Conservation (phyloP, 2,888 invertebrate species). For the Ecliptopera silaceata region DNA sequence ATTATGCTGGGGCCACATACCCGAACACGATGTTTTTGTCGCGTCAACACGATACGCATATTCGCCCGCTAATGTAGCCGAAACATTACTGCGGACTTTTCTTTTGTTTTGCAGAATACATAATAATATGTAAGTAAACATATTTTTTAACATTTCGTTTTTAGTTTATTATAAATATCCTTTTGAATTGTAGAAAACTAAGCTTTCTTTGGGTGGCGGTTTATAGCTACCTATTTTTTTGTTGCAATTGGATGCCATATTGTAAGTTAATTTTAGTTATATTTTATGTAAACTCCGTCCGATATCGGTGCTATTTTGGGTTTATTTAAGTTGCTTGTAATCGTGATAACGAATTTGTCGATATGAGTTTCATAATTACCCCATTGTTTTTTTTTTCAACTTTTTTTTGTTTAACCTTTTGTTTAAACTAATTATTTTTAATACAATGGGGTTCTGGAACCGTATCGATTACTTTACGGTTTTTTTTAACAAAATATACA, state of each 20-base stretch:
- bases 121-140: too few species aligned
- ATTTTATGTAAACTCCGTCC: conserved; percentile 62
- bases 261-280: conserved; percentile 50
- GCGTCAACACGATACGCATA: too few species aligned
- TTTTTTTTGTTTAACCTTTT: conserved; percentile 32
- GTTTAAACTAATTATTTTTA: conserved; percentile 48
- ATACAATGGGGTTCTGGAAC: conserved; percentile 82
- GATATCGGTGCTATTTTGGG: conserved; percentile 68
- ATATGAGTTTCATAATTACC: conserved; percentile 78
- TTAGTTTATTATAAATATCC: not conserved
- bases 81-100: too few species aligned
- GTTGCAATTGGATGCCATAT: conserved; percentile 71
- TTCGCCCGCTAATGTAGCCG: too few species aligned
- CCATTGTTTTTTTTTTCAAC: conserved; percentile 63
- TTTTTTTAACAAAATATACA: conserved; percentile 80
- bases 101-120: not conserved
- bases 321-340: conserved; percentile 47
- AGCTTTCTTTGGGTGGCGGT: conserved; percentile 57
- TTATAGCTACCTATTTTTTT: conserved; percentile 38
- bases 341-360: conserved; percentile 68
- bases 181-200: not conserved
- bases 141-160: not conserved
- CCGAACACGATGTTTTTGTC: too few species aligned
- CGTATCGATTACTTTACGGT: conserved; percentile 70
- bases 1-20: too few species aligned